Evolutionary conservation across 2,888 invertebrate genomes (phyloP).

Genomic region (Atethmia centrago): DNA sequence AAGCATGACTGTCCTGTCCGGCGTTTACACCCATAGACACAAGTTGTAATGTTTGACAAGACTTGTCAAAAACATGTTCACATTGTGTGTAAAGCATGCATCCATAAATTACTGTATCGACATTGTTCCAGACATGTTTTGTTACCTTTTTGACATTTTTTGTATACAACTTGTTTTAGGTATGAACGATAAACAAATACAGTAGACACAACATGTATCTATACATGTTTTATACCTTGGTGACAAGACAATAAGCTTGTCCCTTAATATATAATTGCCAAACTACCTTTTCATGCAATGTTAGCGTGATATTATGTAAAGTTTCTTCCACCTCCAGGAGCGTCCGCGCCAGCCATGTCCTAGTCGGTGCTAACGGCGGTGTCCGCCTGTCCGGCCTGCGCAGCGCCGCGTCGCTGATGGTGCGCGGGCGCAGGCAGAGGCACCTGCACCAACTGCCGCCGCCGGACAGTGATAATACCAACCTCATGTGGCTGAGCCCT

Average conservation of each 20-base stretch:
- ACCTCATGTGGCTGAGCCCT: conserved; percentile 97
- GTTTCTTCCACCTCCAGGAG: conserved; percentile 90
- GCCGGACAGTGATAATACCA: conserved; percentile 91
- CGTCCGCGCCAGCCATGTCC: conserved; percentile 95
- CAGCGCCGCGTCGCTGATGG: conserved; percentile 93
- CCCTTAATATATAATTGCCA: not conserved
- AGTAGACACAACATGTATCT: too few species aligned
- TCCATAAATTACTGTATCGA: too few species aligned
- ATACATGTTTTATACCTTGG: too few species aligned
- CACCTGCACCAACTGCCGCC: conserved; percentile 94
- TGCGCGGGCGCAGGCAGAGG: conserved; percentile 93
- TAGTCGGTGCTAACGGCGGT: conserved; percentile 93
- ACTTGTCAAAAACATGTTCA: not conserved
- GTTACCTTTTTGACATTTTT: too few species aligned
- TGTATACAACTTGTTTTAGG: too few species aligned
- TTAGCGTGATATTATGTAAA: not conserved
- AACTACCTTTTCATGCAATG: not conserved
- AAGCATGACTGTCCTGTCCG: too few species aligned
- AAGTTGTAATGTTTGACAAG: not conserved
- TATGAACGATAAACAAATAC: too few species aligned
- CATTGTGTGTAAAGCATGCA: not conserved
- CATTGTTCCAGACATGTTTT: too few species aligned
- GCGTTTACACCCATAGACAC: not conserved
- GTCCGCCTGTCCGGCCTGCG: conserved; percentile 95
- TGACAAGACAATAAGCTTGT: too few species aligned